Base-by-base conservation (phyloP, 1,140 invertebrate species). In the Reticulitermes speratus region DNA sequence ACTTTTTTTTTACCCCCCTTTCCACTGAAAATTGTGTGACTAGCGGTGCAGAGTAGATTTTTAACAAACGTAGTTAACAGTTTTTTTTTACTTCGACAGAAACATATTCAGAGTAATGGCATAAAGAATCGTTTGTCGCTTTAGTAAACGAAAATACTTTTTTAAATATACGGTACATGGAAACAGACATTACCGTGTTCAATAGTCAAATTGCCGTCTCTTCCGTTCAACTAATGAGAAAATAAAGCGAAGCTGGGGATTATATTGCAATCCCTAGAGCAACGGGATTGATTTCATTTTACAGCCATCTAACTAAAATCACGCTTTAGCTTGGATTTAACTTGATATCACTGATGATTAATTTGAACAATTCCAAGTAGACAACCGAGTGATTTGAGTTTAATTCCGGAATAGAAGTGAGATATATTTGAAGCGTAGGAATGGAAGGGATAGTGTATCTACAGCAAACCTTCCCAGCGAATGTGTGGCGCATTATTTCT, bases 191-290 rank as follows among this genome's bases (percentile, higher is more conserved):
- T 14, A 0, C 6, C 0, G 14, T 75, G 65, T 30, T 30, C 25
- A 75, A 75, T 75, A 75, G 65, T 6, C 52, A 55, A 55, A 5
- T 55, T 55, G 14, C 65, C 7, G 65, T 75, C 65, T 30, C 65
- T 75, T 25, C 65, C 65, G 14, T 75, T 75, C 65, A 30, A 75
- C 65, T 75, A 75, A 75, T 75, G 65, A 75, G 65, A 75, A 75
- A 75, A 75, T 30, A 30, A 75, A 75, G 9, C 25, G n/a, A 30
- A 75, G 11, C 65, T n/a, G 65, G 65, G n/a, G n/a, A 75, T 75
- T 30, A 75, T 75, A 75, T 75, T 75, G 25, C n/a, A n/a, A 75
- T 30, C 65, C n/a, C 65, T 0, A 75, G n/a, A n/a, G 25, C 11
- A 75, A 0, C 19, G n/a, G n/a, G 12, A 75, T 75, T 75, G 65